Conservation (phyloP, 2,888 invertebrate genomes). For the Boloria euphrosyne region DNA sequence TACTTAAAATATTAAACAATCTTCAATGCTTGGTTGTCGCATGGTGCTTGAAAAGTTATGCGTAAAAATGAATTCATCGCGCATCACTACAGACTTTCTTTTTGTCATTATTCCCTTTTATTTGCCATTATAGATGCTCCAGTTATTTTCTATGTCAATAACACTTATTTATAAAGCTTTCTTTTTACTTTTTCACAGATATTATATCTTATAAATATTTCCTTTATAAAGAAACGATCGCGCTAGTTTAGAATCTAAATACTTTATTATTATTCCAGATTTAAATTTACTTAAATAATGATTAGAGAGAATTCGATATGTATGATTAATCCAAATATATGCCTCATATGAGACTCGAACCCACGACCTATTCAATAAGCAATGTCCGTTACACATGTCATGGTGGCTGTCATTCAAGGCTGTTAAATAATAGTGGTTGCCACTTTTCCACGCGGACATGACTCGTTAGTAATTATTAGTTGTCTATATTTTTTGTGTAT, state of each 20-base stretch:
- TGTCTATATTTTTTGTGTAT: too few species aligned
- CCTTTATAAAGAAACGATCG: not conserved
- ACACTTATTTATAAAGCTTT: slow-evolving; percentile 35
- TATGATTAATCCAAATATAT: too few species aligned
- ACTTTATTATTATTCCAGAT: too few species aligned
- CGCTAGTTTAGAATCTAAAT: not conserved
- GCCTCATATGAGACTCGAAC: too few species aligned
- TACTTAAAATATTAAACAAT: not conserved
- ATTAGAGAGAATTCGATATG: too few species aligned
- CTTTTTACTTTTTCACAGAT: slow-evolving; percentile 33
- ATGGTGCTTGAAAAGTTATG: slow-evolving; percentile 41
- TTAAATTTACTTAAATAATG: too few species aligned
- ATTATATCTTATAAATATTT: not conserved
- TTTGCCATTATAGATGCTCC: slow-evolving; percentile 54
- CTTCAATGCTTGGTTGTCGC: not conserved
- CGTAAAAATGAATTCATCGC: slow-evolving; percentile 65
- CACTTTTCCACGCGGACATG: too few species aligned
- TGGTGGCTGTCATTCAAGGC: too few species aligned
- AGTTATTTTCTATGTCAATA: slow-evolving; percentile 54
- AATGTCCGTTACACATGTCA: too few species aligned
- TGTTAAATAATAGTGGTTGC: too few species aligned
- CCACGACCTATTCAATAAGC: too few species aligned
- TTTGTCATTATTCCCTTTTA: slow-evolving; percentile 43
- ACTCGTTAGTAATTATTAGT: too few species aligned
- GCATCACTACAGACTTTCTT: slow-evolving; percentile 55